These are phyloP conservation scores for Pungitius pungitius DNA, from an alignment of 2,113 vertebrate genomes.

Conservation along the genomic window DNA sequence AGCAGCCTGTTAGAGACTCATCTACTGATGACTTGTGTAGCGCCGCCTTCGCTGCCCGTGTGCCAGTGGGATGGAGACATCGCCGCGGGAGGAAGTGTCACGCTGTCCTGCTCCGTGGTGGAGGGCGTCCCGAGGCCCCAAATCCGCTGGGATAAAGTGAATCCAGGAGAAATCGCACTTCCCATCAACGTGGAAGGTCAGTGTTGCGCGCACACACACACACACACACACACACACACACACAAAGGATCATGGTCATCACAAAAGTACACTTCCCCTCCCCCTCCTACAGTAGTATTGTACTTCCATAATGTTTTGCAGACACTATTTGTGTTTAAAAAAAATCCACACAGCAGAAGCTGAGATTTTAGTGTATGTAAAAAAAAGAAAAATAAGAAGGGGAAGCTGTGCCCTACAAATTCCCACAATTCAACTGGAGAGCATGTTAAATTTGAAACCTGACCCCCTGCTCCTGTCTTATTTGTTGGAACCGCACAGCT, in stretches of 20 bases:
- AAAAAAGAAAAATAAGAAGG: neutral
- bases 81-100: slow-evolving; percentile 75
- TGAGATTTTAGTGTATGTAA: neutral
- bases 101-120: slow-evolving; percentile 76
- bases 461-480: neutral
- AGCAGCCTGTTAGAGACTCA: neutral
- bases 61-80: slow-evolving; percentile 80
- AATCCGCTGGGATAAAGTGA: slow-evolving; percentile 81
- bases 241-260: neutral
- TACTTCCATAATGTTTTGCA: neutral
- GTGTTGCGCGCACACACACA: neutral
- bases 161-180: slow-evolving; percentile 71
- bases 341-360: neutral
- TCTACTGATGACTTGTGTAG: slow-evolving; percentile 48
- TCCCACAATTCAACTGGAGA: neutral
- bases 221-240: neutral
- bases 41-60: slow-evolving; percentile 77
- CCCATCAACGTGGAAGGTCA: slow-evolving; percentile 79
- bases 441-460: neutral
- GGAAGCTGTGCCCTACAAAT: neutral
- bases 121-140: slow-evolving; percentile 79
- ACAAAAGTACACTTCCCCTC: no score
- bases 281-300: no score
- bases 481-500: neutral
- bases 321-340: neutral